Evolutionary conservation across 2,888 invertebrate genomes (phyloP).

Genomic region (Napeogenes inachia): DNA sequence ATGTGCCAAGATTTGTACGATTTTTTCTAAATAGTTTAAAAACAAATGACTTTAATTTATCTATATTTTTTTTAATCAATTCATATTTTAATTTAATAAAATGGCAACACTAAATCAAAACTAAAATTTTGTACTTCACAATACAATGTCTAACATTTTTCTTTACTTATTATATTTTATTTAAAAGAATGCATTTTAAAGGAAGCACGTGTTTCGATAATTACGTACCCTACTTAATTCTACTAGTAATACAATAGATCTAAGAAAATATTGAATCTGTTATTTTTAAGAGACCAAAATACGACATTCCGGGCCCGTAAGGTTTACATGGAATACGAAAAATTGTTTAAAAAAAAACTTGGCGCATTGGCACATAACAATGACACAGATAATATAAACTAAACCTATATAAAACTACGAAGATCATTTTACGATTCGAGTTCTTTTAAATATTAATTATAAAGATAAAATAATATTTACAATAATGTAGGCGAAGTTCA

Average conservation of each 20-base stretch:
- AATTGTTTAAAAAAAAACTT: constrained; percentile 35
- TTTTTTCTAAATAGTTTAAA: constrained; percentile 3
- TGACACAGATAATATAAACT: constrained; percentile 61
- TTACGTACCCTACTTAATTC: constrained; percentile 46
- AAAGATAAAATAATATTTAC: constrained; percentile 48
- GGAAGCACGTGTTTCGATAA: constrained; percentile 69
- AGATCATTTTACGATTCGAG: constrained; percentile 57
- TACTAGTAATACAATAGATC: constrained; percentile 57
- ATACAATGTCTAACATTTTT: constrained; percentile 25
- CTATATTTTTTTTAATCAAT: constrained; percentile 8
- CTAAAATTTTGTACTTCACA: constrained; percentile 45
- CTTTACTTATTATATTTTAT: constrained; percentile 22
- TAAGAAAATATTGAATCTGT: constrained; percentile 38
- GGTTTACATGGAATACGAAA: not conserved
- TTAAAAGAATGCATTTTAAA: constrained; percentile 49
- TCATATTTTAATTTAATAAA: not conserved
- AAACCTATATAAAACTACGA: constrained; percentile 50
- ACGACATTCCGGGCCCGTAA: not conserved
- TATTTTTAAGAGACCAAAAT: constrained; percentile 21
- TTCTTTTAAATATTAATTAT: constrained; percentile 52
- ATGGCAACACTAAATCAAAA: constrained; percentile 20
- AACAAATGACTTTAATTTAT: constrained; percentile 9
- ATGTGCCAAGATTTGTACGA: constrained; percentile 27
- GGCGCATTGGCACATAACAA: constrained; percentile 71
- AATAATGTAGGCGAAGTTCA: constrained; percentile 44